Evolutionary conservation across 2,797 vertebrate genomes (phyloP), one percentile per base, ranked within the genome.

Genomic region (Nasua narica): DNA sequence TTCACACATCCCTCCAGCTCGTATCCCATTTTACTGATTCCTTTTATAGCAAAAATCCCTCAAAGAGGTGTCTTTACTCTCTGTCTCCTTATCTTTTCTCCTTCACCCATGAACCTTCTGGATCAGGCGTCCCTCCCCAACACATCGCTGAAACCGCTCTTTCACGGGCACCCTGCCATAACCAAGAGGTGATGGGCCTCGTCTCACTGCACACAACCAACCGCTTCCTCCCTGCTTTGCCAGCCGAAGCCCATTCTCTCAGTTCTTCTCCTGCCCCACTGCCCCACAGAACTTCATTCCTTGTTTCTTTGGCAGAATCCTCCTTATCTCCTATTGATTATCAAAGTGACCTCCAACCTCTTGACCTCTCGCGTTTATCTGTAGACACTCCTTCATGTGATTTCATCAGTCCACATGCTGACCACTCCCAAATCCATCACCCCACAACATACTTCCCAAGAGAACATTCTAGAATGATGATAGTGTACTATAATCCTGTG

Each of bases 361-460:
- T 72, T 43, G 23, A 43, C 46, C 40, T 23, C 81, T 77, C 27
- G 11, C 43, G 50, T 69, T 5, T 4, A 37, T 54, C 10, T 2
- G 7, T 25, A 25, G 5, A 2, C 40, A 9, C 43, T n/a, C n/a
- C 15, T 27, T 18, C 9, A 32, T 5, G 29, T 23, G 67, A 83
- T 43, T 16, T 82, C 86, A 35, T 23, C 23, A 69, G 15, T 25
- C 7, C 6, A 14, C 27, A 14, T 27, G 76, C 12, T n/a, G n/a
- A n/a, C n/a, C 43, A 43, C 43, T 81, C 7, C 27, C 19, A 72
- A 25, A 62, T 50, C 29, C 2, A 2, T 14, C 40, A n/a, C 50
- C 19, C 40, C 27, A 50, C 5, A 60, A 18, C 23, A 11, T 0
- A 0, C 18, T 74, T 60, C 60, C 46, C 83, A 27, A 32, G 0